Evolutionary conservation across 2,113 vertebrate genomes (phyloP), one percentile per base, ranked within the genome.

Genomic region (Cyprinus carpio): DNA sequence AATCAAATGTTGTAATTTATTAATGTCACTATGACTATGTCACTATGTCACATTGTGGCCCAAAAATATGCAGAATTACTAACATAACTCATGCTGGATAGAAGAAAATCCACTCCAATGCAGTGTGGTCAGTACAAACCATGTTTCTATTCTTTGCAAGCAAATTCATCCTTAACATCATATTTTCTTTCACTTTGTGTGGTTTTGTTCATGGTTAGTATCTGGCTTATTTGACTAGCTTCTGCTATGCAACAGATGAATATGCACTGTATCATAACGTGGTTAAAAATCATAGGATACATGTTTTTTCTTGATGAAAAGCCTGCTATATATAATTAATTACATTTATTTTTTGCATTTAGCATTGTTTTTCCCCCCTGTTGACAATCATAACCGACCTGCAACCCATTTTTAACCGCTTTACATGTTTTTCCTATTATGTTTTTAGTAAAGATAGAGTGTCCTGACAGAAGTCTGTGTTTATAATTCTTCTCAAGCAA

Each of bases 401-500:
- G n/a, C 4, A 2, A 64, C 62, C 11, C 62, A n/a, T 60, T n/a
- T 60, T 60, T 60, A 6, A 64, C 25, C 5, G 2, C 60, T 64
- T 13, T 64, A 64, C 60, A 64, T 27, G 25, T 27, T 64, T 62
- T 60, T 25, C 58, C 58, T 10, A 58, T n/a, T 10, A n/a, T 10
- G 23, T n/a, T 23, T 58, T 25, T n/a, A 62, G 27, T 27, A 64
- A 64, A 75, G 37, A 25, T 25, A 49, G 20, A 23, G 23, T 49
- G 12, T 75, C 12, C n/a, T 25, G 43, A 76, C 4, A 29, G 20
- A 46, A 25, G 12, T 60, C 56, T 49, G 11, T 25, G 27, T n/a
- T 46, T 75, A 78, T 64, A 80, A 82, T 27, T 67, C 15, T 67
- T 65, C 60, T 65, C 25, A 49, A 25, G 25, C 18, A 25, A 76